Conservation (phyloP, 1,140 invertebrate genomes). For the Homarus americanus region DNA sequence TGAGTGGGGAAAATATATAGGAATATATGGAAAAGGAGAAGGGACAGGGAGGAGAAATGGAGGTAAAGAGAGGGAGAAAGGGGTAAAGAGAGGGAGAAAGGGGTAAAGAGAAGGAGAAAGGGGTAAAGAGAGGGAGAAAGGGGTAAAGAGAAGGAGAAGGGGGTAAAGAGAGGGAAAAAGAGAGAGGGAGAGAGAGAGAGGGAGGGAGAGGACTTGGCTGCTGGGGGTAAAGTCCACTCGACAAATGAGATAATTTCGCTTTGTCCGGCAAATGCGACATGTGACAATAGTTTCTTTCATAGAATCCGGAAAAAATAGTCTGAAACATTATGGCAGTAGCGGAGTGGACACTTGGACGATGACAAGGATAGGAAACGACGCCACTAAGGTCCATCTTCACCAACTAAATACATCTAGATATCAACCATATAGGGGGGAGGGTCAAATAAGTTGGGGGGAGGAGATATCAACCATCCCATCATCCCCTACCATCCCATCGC, state of each 20-base stretch:
- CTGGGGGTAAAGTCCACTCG: constrained; percentile 26
- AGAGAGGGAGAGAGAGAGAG: neutral
- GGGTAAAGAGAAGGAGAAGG: neutral
- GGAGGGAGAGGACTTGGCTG: neutral
- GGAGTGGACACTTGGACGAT: constrained; percentile 43
- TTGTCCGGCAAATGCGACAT: constrained; percentile 66
- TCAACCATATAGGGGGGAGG: too few species aligned
- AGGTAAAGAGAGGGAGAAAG: neutral
- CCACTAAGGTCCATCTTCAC: neutral
- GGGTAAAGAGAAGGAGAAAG: neutral
- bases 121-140: neutral
- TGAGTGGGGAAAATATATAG: neutral
- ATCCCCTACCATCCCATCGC: too few species aligned
- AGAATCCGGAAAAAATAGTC: constrained; percentile 30
- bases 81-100: neutral
- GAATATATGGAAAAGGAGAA: neutral
- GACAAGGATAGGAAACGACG: neutral
- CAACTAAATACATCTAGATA: too few species aligned
- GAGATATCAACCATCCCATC: too few species aligned
- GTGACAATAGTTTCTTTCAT: constrained; percentile 68
- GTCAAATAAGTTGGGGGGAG: too few species aligned
- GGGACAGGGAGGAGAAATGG: too few species aligned
- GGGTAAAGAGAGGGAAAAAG: neutral
- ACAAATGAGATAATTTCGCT: constrained; percentile 68
- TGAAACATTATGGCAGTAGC: constrained; percentile 34